These are phyloP conservation scores for Contarinia nasturtii DNA, from an alignment of 1,140 invertebrate genomes.

Conservation along the genomic window DNA sequence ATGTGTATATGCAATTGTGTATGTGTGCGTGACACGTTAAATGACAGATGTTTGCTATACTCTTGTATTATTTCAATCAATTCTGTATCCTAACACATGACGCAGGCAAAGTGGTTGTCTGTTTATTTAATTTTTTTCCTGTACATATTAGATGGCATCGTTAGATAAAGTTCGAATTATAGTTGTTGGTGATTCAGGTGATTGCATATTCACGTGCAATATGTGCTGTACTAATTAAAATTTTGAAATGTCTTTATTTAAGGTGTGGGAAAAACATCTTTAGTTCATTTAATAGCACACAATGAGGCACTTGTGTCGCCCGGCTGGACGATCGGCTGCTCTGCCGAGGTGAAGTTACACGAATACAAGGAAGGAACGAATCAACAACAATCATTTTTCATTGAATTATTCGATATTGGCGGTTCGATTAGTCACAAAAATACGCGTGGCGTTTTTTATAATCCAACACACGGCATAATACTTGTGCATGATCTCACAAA, in stretches of 20 bases:
- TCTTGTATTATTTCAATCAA: too few species aligned
- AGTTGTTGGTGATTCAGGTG: constrained; percentile 78
- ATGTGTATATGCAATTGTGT: too few species aligned
- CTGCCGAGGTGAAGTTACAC: constrained; percentile 88
- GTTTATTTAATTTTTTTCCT: too few species aligned
- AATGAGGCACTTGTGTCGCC: constrained; percentile 67
- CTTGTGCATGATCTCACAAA: constrained; percentile 93
- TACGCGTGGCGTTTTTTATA: constrained; percentile 81
- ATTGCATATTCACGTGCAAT: background rate
- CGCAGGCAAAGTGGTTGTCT: too few species aligned
- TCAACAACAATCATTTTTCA: constrained; percentile 75
- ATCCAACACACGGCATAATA: constrained; percentile 82
- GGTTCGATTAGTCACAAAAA: constrained; percentile 84
- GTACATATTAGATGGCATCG: constrained; percentile 34
- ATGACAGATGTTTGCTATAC: too few species aligned
- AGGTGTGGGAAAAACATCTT: constrained; percentile 90
- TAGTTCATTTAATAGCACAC: constrained; percentile 80
- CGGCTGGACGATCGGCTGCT: constrained; percentile 88
- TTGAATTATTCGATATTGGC: constrained; percentile 93
- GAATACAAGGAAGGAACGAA: constrained; percentile 89
- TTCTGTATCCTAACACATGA: too few species aligned
- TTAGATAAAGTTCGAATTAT: constrained; percentile 80
- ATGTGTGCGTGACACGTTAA: too few species aligned
- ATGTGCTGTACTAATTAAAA: background rate
- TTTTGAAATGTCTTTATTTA: constrained; percentile 8